phyloP scores from a whole-genome alignment of 2,797 vertebrate species.

The Tachyglossus aculeatus region DNA sequence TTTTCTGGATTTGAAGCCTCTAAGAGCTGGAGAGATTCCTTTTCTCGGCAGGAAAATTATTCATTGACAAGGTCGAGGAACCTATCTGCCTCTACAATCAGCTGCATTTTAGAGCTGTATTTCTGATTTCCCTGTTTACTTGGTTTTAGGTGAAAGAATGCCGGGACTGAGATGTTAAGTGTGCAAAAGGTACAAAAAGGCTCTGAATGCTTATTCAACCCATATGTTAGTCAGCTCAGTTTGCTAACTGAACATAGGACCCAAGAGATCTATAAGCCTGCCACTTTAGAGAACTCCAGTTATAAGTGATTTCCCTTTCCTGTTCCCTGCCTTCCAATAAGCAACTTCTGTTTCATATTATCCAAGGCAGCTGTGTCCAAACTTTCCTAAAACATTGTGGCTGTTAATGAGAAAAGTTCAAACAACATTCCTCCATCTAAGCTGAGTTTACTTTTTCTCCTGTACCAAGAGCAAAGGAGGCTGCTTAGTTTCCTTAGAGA shows the following conservation, averaged over 20 bases:
- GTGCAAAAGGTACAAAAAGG: background rate
- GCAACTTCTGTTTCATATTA: constrained; percentile 45
- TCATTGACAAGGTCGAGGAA: too few species aligned
- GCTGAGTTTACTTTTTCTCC: constrained; percentile 10
- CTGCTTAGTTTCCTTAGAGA: constrained; percentile 25
- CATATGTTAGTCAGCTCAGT: constrained; percentile 1
- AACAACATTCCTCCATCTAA: constrained; percentile 2
- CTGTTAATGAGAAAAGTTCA: constrained; percentile 32
- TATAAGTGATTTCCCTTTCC: constrained; percentile 35
- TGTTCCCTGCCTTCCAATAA: constrained; percentile 18
- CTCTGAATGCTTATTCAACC: constrained; percentile 7
- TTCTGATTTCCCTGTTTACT: background rate
- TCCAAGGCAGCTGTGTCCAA: background rate
- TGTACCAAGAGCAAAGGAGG: constrained; percentile 10
- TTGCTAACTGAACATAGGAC: constrained; percentile 10
- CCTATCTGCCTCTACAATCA: too few species aligned
- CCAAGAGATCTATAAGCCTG: constrained; percentile 5
- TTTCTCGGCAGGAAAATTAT: too few species aligned
- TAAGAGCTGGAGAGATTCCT: too few species aligned
- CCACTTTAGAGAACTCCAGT: constrained; percentile 13
- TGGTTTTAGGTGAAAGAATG: constrained; percentile 7
- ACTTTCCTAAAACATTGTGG: constrained; percentile 22
- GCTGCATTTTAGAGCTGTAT: too few species aligned
- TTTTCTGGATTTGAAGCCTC: too few species aligned
- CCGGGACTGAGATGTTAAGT: background rate